phyloP scores from a whole-genome alignment of 1,140 invertebrate genomes.

The Camponotus pennsylvanicus region DNA sequence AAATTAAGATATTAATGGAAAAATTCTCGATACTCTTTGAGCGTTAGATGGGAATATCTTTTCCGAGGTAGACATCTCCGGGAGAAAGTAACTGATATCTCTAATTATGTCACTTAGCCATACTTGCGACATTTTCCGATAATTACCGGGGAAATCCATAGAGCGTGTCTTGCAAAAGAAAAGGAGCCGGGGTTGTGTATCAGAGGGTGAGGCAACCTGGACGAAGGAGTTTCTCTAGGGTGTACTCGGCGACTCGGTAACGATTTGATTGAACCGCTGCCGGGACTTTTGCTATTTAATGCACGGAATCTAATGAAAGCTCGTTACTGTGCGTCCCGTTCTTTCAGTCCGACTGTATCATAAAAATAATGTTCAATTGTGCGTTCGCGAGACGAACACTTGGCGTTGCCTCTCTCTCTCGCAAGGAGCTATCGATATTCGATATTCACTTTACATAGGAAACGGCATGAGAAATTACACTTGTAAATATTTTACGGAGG shows the following conservation, averaged over 20 bases:
- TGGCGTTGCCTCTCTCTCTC: not conserved
- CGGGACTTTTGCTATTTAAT: constrained; percentile 36
- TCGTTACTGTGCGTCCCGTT: not conserved
- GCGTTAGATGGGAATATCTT: constrained; percentile 1
- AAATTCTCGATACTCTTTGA: not conserved
- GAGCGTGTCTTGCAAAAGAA: constrained; percentile 54
- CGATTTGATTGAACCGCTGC: constrained; percentile 41
- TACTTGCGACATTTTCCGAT: constrained; percentile 53
- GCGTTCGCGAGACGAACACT: not conserved
- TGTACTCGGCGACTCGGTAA: constrained; percentile 23
- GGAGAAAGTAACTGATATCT: constrained; percentile 45
- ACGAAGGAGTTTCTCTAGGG: constrained; percentile 31
- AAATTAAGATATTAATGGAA: not conserved
- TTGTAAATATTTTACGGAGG: constrained; percentile 57
- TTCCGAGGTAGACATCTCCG: not conserved
- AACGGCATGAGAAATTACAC: constrained; percentile 57
- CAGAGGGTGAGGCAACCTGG: constrained; percentile 29
- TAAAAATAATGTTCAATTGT: constrained; percentile 38
- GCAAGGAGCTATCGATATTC: constrained; percentile 34
- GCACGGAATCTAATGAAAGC: constrained; percentile 32
- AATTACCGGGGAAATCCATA: constrained; percentile 49
- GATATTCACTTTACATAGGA: constrained; percentile 53
- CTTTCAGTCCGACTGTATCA: not conserved
- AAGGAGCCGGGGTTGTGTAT: constrained; percentile 2
- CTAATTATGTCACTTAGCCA: constrained; percentile 59